phyloP scores from a whole-genome alignment of 1,140 invertebrate species.

The Palaemon carinicauda region DNA sequence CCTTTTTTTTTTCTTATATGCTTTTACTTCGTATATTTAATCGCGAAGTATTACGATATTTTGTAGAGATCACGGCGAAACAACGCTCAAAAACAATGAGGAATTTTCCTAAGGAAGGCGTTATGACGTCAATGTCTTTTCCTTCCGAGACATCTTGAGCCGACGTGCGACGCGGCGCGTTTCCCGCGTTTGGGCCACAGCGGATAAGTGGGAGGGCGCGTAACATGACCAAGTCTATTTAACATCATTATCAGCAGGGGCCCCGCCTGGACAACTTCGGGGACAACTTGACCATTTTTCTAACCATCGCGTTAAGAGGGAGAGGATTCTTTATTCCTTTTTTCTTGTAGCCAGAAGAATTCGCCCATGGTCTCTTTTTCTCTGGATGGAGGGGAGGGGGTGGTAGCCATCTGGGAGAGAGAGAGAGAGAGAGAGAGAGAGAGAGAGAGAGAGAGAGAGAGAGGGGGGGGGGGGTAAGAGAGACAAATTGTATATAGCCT shows the following conservation, averaged over 20 bases:
- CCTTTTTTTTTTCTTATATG: background rate
- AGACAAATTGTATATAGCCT: no score
- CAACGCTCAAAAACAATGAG: no score
- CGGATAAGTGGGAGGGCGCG: conserved; percentile 47
- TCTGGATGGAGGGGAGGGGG: background rate
- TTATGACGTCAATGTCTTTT: background rate
- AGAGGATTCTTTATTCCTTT: background rate
- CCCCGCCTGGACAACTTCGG: conserved; percentile 34
- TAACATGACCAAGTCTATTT: conserved; percentile 55
- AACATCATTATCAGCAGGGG: conserved; percentile 52
- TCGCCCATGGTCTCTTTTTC: background rate
- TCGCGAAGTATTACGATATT: no score
- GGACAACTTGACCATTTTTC: conserved; percentile 49
- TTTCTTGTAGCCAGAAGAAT: background rate
- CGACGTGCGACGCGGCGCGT: background rate
- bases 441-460: background rate
- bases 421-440: background rate
- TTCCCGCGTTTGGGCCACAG: conserved; percentile 46
- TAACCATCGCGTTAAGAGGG: conserved; percentile 45
- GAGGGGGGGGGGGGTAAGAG: background rate
- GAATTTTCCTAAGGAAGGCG: background rate
- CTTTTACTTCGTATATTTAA: background rate
- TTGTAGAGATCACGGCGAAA: no score
- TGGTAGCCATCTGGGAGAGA: no score
- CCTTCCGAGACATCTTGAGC: background rate